These are phyloP conservation scores for Ericerus pela DNA, from an alignment of 1,140 invertebrate genomes.

Conservation along the genomic window DNA sequence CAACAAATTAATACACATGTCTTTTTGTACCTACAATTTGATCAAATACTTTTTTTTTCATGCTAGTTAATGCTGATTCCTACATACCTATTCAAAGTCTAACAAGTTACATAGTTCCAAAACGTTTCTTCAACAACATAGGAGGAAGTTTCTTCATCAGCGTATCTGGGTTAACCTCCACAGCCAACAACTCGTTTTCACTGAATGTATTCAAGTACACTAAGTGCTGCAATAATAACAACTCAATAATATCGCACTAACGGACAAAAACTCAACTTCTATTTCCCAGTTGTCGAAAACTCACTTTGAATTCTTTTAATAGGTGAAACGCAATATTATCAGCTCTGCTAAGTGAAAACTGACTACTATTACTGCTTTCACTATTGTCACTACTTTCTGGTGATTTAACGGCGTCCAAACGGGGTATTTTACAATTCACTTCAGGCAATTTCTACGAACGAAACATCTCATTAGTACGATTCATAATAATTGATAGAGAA, in stretches of 20 bases:
- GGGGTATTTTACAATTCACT: slow-evolving; percentile 31
- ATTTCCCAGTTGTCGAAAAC: slow-evolving; percentile 4
- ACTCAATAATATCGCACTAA: not conserved
- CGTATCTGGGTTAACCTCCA: slow-evolving; percentile 47
- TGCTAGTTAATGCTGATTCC: no score
- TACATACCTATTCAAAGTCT: no score
- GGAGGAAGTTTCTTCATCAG: slow-evolving; percentile 44
- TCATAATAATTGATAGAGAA: not conserved
- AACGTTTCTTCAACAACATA: slow-evolving; percentile 42
- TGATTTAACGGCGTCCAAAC: slow-evolving; percentile 23
- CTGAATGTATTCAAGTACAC: slow-evolving; percentile 41
- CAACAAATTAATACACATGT: no score
- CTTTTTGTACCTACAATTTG: no score
- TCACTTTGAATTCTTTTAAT: slow-evolving; percentile 36
- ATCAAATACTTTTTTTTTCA: no score
- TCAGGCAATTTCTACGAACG: slow-evolving; percentile 26
- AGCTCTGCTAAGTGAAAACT: slow-evolving; percentile 18
- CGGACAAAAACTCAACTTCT: slow-evolving; percentile 17
- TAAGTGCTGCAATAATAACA: slow-evolving; percentile 41
- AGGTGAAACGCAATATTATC: slow-evolving; percentile 27
- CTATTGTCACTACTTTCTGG: slow-evolving; percentile 30
- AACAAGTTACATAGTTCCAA: slow-evolving; percentile 34
- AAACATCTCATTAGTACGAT: not conserved
- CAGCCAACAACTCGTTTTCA: slow-evolving; percentile 44
- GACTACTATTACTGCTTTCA: slow-evolving; percentile 25